These are phyloP conservation scores for Drosophila parabipectinata DNA, from an alignment of 1,140 invertebrate genomes.

Conservation along the genomic window DNA sequence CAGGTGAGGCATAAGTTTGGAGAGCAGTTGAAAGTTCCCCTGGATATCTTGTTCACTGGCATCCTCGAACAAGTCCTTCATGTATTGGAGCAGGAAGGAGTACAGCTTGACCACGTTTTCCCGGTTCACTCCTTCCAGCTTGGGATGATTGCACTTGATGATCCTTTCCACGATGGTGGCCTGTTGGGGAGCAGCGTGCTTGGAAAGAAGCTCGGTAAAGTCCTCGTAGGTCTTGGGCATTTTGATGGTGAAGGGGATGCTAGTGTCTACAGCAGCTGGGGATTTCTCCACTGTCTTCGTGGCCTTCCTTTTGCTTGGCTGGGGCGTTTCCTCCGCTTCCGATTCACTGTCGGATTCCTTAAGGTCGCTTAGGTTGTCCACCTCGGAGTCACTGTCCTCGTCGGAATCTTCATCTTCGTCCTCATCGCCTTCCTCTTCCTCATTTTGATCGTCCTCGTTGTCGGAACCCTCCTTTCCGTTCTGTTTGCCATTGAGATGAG, in stretches of 20 bases:
- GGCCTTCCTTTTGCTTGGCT: constrained; percentile 37
- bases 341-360: constrained; percentile 81
- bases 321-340: constrained; percentile 42
- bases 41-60: constrained; percentile 84
- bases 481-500: constrained; percentile 44
- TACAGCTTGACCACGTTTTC: constrained; percentile 90
- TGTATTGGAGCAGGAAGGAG: constrained; percentile 89
- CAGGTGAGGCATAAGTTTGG: constrained; percentile 88
- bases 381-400: constrained; percentile 62
- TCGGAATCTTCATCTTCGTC: constrained; percentile 71
- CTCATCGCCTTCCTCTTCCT: constrained; percentile 62
- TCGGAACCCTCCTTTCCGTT: constrained; percentile 71
- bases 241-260: constrained; percentile 89
- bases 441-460: constrained; percentile 59
- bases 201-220: constrained; percentile 87
- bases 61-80: constrained; percentile 87
- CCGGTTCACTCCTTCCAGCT: constrained; percentile 90
- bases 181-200: constrained; percentile 88
- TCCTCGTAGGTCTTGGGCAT: constrained; percentile 88
- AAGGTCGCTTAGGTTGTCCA: constrained; percentile 85
- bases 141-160: constrained; percentile 93
- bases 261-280: constrained; percentile 83
- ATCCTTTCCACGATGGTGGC: constrained; percentile 91
- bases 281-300: constrained; percentile 33
- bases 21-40: constrained; percentile 87